Base-by-base conservation (phyloP, 2,113 vertebrate genomes). In the Sapajus apella region DNA sequence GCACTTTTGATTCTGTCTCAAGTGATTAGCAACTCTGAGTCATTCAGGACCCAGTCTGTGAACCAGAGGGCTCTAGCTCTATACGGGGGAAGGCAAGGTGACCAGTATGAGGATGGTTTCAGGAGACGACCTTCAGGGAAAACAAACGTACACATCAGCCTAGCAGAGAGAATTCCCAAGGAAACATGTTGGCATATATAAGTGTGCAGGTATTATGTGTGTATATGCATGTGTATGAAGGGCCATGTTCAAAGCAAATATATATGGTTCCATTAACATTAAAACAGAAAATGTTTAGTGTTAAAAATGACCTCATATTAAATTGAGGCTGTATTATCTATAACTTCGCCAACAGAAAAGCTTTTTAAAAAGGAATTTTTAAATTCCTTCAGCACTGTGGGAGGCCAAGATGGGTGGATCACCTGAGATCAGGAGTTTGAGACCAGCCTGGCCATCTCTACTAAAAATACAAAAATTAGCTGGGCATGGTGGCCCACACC, bases 331-430 rank as follows among this genome's bases (percentile, higher is more conserved):
- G 3, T 80, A n/a, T 80, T 75, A 82, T 35, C 72, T 87, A 4
- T 79, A 91, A 68, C 25, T 89, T 96, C 73, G 52, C 61, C 43
- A 43, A 73, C 27, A 72, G 43, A 95, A 84, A 94, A 79, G 7
- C 23, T 82, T 8, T 85, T 55, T 72, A 30, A 77, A 97, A 88
- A 79, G 47, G 76, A 79, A 35, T 35, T 50, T 77, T 77, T 77
- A 32, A 52, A 52, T 52, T 52, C 16, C 52, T 52, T 30, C 12
- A 30, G 61, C 61, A 64, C 12, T 64, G 61, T 64, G 61, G 61
- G 61, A 30, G 27, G 27, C 61, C 61, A 64, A 64, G 61, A 64
- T 30, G 27, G 61, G 5, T 64, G 61, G 27, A 64, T 64, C 61
- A 64, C 27, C 61, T 64, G 27, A 64, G 12, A 12, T 64, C 27